Percentiles rank a stretch among this genome's conserved stretches.
phyloP scores from a whole-genome alignment of 2,888 invertebrate genomes.

The Catocala sponsa region DNA sequence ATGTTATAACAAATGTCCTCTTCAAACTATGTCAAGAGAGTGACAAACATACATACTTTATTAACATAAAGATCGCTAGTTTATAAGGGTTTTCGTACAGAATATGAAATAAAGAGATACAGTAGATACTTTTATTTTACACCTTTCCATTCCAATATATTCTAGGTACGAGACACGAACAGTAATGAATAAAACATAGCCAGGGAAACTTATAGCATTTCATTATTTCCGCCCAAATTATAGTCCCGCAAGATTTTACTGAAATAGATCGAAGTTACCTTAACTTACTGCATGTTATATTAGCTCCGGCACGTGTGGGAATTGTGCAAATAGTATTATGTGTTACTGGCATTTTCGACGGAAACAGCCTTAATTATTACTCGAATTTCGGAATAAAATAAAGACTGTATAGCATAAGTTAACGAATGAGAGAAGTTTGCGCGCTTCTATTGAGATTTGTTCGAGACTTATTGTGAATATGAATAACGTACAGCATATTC shows the following conservation, averaged over 20 bases:
- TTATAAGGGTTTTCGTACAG: constrained; percentile 30
- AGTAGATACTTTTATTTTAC: constrained; percentile 31
- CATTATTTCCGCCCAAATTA: constrained; percentile 72
- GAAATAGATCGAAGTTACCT: constrained; percentile 62
- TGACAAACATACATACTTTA: constrained; percentile 34
- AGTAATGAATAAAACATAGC: constrained; percentile 65
- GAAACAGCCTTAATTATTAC: constrained; percentile 33
- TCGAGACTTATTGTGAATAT: constrained; percentile 10
- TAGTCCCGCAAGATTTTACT: constrained; percentile 56
- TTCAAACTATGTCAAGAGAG: constrained; percentile 24
- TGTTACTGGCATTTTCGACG: constrained; percentile 23
- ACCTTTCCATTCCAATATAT: constrained; percentile 37
- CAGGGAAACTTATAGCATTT: constrained; percentile 62
- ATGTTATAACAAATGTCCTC: constrained; percentile 21
- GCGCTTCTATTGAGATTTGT: constrained; percentile 5
- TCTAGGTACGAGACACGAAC: constrained; percentile 28
- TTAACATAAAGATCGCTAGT: constrained; percentile 33
- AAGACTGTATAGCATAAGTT: neutral
- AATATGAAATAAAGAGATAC: constrained; percentile 37
- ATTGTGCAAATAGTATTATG: constrained; percentile 52
- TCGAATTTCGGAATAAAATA: constrained; percentile 2
- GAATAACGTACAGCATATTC: constrained; percentile 3
- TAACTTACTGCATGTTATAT: constrained; percentile 68
- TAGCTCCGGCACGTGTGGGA: constrained; percentile 57
- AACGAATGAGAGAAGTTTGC: constrained; percentile 1